Percentiles rank a stretch among this genome's conserved stretches.
Evolutionary conservation across 2,797 vertebrate species (phyloP).

Genomic region (Hirundo rustica): DNA sequence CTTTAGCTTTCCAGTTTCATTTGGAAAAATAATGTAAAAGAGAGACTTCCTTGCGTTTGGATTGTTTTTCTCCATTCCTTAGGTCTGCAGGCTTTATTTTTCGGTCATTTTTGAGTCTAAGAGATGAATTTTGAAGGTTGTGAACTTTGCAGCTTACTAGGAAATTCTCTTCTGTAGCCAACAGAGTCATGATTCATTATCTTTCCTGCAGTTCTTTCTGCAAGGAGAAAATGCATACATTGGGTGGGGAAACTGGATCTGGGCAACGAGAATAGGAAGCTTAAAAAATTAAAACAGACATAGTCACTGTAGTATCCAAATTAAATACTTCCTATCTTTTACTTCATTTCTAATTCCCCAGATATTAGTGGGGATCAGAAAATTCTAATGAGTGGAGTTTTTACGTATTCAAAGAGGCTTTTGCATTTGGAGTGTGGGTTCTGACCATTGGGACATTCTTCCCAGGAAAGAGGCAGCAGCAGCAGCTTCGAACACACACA

Average conservation of each 20-base stretch:
- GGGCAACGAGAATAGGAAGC: background rate
- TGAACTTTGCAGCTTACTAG: conserved; percentile 9
- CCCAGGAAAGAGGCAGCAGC: background rate
- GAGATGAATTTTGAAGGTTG: conserved; percentile 12
- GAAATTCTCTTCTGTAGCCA: conserved; percentile 5
- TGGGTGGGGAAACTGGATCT: background rate
- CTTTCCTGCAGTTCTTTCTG: conserved; percentile 4
- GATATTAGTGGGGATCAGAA: background rate
- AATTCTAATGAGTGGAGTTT: background rate
- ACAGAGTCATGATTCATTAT: background rate
- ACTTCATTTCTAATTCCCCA: background rate
- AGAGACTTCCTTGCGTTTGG: background rate
- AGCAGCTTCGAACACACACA: background rate
- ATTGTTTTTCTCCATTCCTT: background rate
- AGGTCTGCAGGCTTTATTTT: background rate
- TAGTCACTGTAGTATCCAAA: background rate
- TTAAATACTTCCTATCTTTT: background rate
- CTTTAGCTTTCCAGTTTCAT: background rate
- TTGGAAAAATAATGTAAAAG: background rate
- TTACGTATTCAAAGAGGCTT: background rate
- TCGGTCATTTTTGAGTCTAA: background rate
- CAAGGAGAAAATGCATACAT: background rate
- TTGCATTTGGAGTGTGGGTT: background rate
- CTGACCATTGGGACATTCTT: background rate
- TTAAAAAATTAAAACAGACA: background rate